These are phyloP conservation scores for Tolypeutes matacus DNA, from an alignment of 2,797 vertebrate species.

Conservation along the genomic window DNA sequence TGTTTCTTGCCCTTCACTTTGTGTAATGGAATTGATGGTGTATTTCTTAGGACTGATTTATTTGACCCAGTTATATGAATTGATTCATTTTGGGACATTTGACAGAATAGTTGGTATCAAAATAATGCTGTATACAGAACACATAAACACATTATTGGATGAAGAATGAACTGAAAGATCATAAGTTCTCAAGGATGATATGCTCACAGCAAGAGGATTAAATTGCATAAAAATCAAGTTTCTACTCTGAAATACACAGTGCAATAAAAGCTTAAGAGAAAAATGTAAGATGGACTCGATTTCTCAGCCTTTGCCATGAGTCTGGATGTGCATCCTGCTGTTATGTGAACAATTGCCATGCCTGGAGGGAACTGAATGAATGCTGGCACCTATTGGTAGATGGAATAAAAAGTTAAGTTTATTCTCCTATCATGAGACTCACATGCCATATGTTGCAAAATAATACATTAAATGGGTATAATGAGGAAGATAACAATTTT, in stretches of 20 bases:
- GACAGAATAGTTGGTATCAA: conserved; percentile 69
- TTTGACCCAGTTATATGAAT: conserved; percentile 54
- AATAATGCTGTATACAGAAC: conserved; percentile 72
- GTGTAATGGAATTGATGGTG: conserved; percentile 58
- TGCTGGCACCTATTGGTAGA: conserved; percentile 70
- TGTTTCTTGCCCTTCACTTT: conserved; percentile 51
- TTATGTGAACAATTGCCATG: conserved; percentile 70
- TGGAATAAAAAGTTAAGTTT: conserved; percentile 64
- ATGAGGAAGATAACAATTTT: conserved; percentile 60
- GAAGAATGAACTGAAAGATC: conserved; percentile 73
- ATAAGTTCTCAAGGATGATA: conserved; percentile 76
- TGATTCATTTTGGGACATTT: conserved; percentile 69
- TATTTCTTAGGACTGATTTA: conserved; percentile 72
- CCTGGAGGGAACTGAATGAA: conserved; percentile 75
- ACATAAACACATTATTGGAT: conserved; percentile 76
- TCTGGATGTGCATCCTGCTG: conserved; percentile 63
- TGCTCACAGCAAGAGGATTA: conserved; percentile 71
- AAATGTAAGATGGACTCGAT: conserved; percentile 74
- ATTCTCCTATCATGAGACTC: conserved; percentile 55
- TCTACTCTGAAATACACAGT: conserved; percentile 59
- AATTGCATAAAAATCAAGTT: conserved; percentile 80
- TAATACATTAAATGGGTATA: conserved; percentile 66
- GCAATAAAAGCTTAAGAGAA: conserved; percentile 75
- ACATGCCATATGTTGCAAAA: conserved; percentile 66
- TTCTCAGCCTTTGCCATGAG: conserved; percentile 67